Percentiles rank a stretch among this genome's conserved stretches.
phyloP scores from a whole-genome alignment of 2,888 invertebrate genomes.

The Anthophora plumipes region DNA sequence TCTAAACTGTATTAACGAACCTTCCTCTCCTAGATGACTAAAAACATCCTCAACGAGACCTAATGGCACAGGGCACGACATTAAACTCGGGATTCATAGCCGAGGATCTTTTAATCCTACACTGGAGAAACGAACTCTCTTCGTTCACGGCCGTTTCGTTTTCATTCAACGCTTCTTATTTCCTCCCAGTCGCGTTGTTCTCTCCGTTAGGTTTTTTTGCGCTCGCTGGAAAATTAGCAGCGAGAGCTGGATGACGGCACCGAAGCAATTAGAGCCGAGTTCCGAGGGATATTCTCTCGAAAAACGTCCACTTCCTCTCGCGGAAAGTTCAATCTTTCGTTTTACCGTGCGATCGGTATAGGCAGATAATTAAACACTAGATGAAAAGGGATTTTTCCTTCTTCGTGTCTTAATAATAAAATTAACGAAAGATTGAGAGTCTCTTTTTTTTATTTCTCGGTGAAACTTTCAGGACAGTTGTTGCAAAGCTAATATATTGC shows the following conservation, averaged over 20 bases:
- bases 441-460: too few species aligned
- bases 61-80: not conserved
- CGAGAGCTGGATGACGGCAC: conserved; percentile 6
- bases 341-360: not conserved
- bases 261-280: conserved; percentile 35
- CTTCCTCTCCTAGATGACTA: too few species aligned
- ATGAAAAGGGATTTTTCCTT: not conserved
- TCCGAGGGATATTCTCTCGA: not conserved
- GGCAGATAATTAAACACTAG: not conserved
- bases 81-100: not conserved
- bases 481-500: too few species aligned
- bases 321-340: not conserved
- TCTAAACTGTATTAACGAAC: not conserved
- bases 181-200: conserved; percentile 19
- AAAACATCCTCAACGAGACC: not conserved
- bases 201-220: not conserved
- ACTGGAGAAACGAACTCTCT: not conserved
- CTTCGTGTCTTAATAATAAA: too few species aligned
- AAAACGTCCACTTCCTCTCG: not conserved
- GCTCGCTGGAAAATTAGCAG: not conserved
- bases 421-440: too few species aligned
- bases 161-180: conserved; percentile 54
- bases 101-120: not conserved
- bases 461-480: too few species aligned
- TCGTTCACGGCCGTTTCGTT: conserved; percentile 53